Base-by-base conservation (phyloP, 2,888 invertebrate species). In the Colostygia pectinataria region DNA sequence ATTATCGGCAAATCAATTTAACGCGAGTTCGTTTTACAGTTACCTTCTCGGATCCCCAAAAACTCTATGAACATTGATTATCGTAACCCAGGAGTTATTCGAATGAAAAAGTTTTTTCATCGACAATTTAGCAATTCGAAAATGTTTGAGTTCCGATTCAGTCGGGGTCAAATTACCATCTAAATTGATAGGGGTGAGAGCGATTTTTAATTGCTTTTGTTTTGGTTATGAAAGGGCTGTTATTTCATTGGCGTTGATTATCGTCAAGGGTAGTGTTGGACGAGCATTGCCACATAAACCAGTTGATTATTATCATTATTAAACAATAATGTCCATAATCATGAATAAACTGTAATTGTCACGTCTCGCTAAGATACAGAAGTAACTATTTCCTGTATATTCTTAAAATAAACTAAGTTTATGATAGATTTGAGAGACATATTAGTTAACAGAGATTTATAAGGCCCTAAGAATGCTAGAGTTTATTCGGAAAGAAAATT, bases 121-220 rank as follows among this genome's bases (percentile, higher is more conserved):
- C 53, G 51, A 40, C 56, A 50, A 53, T 56, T 56, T 56, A 36
- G 52, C 54, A 56, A 56, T 58, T 60, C 38, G 42, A 40, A 48
- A 53, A 44, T 54, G 42, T 57, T 53, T 47, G 55, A 50, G 48
- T 53, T 47, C 38, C 52, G 44, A 53, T 34, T 53, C 54, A 54
- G 40, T 46, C 20, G 29, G 55, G 55, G 55, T 54, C 40, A 40
- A 43, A 60, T 60, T 60, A 53, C 53, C 57, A 55, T 53, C 43
- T 48, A 57, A 60, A 57, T 60, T 57, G 54, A 58, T 54, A 45
- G 55, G 49, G 43, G 40, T 27, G 41, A 47, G 51, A 58, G 41
- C 42, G 55, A 54, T 60, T 60, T 57, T 58, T 58, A 58, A 60
- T 60, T 60, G 46, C 57, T 57, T 59, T 57, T 57, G 55, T 57